Evolutionary conservation across 2,888 invertebrate species (phyloP).

Genomic region (Lamellibrachia satsuma): DNA sequence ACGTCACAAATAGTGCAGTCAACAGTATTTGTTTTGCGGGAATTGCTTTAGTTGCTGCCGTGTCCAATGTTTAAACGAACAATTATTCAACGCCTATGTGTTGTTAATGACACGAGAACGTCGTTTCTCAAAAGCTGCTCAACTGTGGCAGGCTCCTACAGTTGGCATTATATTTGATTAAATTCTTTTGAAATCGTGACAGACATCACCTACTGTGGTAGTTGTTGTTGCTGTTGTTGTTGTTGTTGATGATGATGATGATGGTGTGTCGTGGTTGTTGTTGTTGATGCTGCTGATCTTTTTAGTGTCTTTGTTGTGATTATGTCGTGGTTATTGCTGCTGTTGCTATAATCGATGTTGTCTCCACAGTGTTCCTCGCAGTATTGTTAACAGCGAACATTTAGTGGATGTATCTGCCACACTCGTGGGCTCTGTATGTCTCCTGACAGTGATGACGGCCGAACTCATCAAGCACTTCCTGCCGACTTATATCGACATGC

Average conservation of each 20-base stretch:
- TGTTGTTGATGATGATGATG: no score
- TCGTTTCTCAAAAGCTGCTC: neutral
- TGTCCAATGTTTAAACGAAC: neutral
- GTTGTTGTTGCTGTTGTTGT: no score
- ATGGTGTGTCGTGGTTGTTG: no score
- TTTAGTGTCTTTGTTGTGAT: no score
- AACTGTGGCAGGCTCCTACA: no score
- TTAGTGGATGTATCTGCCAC: no score
- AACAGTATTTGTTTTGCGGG: neutral
- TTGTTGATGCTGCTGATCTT: no score
- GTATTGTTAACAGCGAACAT: no score
- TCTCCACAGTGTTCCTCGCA: neutral
- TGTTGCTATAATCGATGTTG: neutral
- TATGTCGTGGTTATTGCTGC: no score
- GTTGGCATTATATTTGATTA: no score
- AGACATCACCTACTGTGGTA: no score
- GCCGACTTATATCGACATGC: constrained; percentile 37
- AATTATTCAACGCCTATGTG: neutral
- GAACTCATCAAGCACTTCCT: constrained; percentile 39
- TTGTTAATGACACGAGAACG: neutral
- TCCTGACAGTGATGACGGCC: constrained; percentile 27
- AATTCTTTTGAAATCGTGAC: no score
- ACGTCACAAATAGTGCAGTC: constrained; percentile 5
- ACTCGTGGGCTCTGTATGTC: neutral
- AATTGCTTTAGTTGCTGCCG: neutral